Base-by-base conservation (phyloP, 2,797 vertebrate genomes). In the Hydrocynus forskahlii region DNA sequence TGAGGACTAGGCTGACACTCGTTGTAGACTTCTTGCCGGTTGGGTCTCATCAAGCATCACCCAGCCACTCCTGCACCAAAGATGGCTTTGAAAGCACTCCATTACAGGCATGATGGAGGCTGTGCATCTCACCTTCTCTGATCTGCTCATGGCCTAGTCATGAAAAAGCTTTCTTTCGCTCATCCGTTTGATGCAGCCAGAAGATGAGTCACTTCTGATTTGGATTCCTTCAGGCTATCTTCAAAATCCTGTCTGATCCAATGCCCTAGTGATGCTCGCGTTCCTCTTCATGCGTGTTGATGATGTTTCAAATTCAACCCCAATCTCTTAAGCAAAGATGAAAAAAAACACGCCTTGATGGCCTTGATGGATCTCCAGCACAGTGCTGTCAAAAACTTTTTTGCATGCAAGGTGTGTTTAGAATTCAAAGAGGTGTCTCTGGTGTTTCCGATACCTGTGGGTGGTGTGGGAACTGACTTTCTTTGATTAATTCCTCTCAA, bases 181-280 rank as follows among this genome's bases (percentile, higher is more conserved):
- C 64, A 14, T 76, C 87, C 55, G 82, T 87, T 86, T 90, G 87
- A 90, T 89, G 90, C 85, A 7, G 40, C 64, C 80, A 10, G 48
- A 81, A 81, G 81, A 86, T 69, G 17, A 79, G 63, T 67, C 21
- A 9, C 75, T 80, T 40, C 83, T 87, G 87, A 80, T 91, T 89
- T 88, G 87, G 84, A 89, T 88, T 89, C 89, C 83, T 86, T 83
- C 87, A 86, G 77, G 85, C 77, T 71, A 68, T 80, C 57, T 82
- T 68, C 66, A 68, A 48, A 72, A 29, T 76, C 16, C 21, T 70
- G 29, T 75, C 72, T 35, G 79, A 81, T 75, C 23, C 40, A 23
- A 25, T 62, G 64, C 66, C 66, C 35, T 35, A 23, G 50, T 72
- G 21, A 63, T 19, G 60, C 82, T 48, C 73, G 17, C 21, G 35